These are phyloP conservation scores for Peromyscus melanophrys DNA, from an alignment of 2,797 vertebrate genomes.

Conservation along the genomic window DNA sequence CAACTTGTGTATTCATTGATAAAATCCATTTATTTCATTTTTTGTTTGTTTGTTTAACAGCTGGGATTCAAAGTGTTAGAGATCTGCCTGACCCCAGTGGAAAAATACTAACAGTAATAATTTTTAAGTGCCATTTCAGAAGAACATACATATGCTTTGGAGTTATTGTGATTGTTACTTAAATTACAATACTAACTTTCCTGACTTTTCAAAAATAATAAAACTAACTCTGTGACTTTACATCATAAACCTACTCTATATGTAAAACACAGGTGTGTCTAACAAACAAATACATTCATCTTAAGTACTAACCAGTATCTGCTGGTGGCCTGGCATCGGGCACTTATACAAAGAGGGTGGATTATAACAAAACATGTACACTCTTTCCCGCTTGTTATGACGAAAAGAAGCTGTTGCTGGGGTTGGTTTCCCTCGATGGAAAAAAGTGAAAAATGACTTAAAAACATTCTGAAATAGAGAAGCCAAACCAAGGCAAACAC, in stretches of 20 bases:
- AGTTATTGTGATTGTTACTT: slow-evolving; percentile 39
- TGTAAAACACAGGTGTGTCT: not conserved
- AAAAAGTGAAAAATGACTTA: slow-evolving; percentile 16
- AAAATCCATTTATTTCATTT: slow-evolving; percentile 71
- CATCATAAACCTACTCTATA: not conserved
- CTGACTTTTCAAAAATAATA: slow-evolving; percentile 25
- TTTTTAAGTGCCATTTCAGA: slow-evolving; percentile 54
- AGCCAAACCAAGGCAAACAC: slow-evolving; percentile 55
- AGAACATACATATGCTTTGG: not conserved
- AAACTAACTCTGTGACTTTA: not conserved
- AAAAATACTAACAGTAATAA: slow-evolving; percentile 31
- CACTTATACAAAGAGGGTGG: not conserved
- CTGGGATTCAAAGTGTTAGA: slow-evolving; percentile 35
- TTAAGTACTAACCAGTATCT: not conserved
- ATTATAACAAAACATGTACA: not conserved
- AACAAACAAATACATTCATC: not conserved
- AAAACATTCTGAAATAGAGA: slow-evolving; percentile 56
- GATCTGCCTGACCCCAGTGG: not conserved
- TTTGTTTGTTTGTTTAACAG: slow-evolving; percentile 47
- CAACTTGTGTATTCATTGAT: slow-evolving; percentile 30
- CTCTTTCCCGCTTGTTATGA: not conserved
- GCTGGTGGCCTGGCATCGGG: not conserved
- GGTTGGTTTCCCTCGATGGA: not conserved
- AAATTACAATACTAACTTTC: not conserved
- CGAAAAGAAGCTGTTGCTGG: slow-evolving; percentile 40